Percentiles rank a stretch among this genome's conserved stretches.
Conservation (phyloP, 2,113 vertebrate genomes). For the Mormoops blainvillei region DNA sequence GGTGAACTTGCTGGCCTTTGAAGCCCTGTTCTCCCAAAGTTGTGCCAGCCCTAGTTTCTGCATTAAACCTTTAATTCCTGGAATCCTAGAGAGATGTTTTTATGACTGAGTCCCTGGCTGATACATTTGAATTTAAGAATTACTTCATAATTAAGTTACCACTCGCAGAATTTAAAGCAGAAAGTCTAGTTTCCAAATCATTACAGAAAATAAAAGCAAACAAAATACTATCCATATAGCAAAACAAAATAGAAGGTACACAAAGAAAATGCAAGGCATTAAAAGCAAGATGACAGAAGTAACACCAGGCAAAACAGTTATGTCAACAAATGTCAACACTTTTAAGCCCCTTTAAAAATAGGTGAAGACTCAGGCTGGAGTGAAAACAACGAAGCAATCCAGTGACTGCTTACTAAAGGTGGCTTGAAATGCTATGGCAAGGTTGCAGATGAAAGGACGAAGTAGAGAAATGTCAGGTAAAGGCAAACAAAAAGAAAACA, state of each 20-base stretch:
- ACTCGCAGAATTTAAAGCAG: neutral
- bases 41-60: neutral
- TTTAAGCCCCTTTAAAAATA: conserved; percentile 10
- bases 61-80: neutral
- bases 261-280: neutral
- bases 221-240: neutral
- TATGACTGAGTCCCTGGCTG: neutral
- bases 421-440: neutral
- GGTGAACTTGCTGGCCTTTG: neutral
- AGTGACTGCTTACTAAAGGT: neutral
- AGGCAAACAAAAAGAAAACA: conserved; percentile 19
- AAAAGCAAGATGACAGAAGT: conserved; percentile 18
- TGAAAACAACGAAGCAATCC: neutral
- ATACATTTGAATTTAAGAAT: conserved; percentile 22
- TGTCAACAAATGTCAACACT: neutral
- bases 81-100: neutral
- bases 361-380: neutral
- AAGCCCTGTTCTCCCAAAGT: neutral
- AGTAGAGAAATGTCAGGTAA: neutral
- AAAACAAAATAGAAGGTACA: neutral
- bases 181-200: neutral
- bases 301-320: neutral
- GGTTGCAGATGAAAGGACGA: neutral
- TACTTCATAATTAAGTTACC: neutral
- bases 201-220: conserved; percentile 4